Conservation (phyloP, 2,797 vertebrate genomes). For the Mionectes olivaceus region DNA sequence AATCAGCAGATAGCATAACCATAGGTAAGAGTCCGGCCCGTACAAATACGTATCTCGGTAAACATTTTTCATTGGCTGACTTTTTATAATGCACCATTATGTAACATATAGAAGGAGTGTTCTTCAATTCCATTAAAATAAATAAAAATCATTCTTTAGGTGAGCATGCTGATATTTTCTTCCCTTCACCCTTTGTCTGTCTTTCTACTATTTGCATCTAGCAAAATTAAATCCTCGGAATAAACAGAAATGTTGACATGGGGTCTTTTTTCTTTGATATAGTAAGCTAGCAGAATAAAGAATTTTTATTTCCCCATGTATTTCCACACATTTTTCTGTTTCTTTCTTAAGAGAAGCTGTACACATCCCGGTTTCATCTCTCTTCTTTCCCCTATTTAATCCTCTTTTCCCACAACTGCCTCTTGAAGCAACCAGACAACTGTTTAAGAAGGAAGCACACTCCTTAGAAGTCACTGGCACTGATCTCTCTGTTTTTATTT, state of each 20-base stretch:
- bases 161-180: background rate
- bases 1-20: background rate
- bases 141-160: background rate
- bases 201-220: background rate
- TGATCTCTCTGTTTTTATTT: background rate
- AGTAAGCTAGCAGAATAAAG: background rate
- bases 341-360: background rate
- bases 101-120: background rate
- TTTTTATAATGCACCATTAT: background rate
- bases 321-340: background rate
- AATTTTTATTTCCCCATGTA: background rate
- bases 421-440: background rate
- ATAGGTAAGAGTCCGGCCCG: background rate
- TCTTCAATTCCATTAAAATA: background rate
- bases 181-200: background rate
- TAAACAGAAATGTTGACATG: background rate
- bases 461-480: background rate
- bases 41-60: background rate
- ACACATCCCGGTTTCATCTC: background rate
- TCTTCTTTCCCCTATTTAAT: background rate
- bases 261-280: background rate
- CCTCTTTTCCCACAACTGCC: background rate
- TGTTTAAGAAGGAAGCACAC: background rate
- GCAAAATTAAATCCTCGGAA: background rate
- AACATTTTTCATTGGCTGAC: background rate